Evolutionary conservation across 2,113 vertebrate species (phyloP).

Genomic region (Ovis canadensis): DNA sequence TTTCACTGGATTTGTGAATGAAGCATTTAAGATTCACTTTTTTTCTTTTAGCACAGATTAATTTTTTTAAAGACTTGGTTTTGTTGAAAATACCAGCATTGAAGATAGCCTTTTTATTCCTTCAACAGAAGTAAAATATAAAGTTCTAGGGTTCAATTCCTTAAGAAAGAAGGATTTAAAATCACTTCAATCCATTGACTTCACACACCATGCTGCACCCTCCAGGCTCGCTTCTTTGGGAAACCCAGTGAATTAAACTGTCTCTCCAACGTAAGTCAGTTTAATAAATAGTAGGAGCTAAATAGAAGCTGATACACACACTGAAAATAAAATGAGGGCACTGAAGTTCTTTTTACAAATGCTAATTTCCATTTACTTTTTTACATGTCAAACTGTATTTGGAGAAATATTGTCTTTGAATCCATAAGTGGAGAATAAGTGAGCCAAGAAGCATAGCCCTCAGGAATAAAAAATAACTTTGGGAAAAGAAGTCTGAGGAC

Average conservation of each 20-base stretch:
- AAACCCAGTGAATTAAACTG: slow-evolving; percentile 36
- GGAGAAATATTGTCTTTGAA: slow-evolving; percentile 34
- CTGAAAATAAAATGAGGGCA: slow-evolving; percentile 16
- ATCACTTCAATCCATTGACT: slow-evolving; percentile 29
- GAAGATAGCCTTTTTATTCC: slow-evolving; percentile 50
- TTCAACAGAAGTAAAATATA: slow-evolving; percentile 48
- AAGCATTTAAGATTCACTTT: slow-evolving; percentile 43
- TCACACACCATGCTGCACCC: not conserved
- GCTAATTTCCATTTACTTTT: slow-evolving; percentile 43
- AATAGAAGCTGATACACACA: not conserved
- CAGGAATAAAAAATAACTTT: slow-evolving; percentile 30
- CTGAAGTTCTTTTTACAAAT: not conserved
- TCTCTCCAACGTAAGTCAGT: not conserved
- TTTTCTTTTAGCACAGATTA: slow-evolving; percentile 45
- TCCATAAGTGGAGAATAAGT: not conserved
- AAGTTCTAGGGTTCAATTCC: slow-evolving; percentile 44
- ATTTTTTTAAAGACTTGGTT: slow-evolving; percentile 36
- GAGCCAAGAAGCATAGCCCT: not conserved
- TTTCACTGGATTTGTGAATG: slow-evolving; percentile 40
- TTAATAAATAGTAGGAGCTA: not conserved
- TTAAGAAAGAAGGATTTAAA: slow-evolving; percentile 48
- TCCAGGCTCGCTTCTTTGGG: not conserved
- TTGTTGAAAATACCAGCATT: slow-evolving; percentile 33
- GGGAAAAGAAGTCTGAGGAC: slow-evolving; percentile 31
- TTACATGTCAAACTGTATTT: slow-evolving; percentile 37